Evolutionary conservation across 2,113 vertebrate species (phyloP), one percentile per base, ranked within the genome.

Genomic region (Tichodroma muraria): DNA sequence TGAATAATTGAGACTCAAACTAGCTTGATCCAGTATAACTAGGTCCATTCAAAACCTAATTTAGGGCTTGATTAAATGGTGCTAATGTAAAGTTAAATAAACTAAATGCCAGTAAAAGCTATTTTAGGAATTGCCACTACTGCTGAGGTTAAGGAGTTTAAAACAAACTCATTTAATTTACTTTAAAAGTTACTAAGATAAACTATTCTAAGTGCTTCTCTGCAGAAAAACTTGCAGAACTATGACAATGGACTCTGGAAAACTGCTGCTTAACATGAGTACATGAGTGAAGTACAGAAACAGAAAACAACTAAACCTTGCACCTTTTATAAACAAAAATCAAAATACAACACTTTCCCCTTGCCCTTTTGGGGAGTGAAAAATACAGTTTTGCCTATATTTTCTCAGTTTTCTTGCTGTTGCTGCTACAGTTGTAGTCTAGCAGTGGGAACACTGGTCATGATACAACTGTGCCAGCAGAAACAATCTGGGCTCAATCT

Each of bases 51-150:
- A 86, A 88, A 96, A 94, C 20, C 85, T 64, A 91, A 96, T 91
- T 96, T 93, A 90, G 88, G 56, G 38, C 69, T 85, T 94, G 90
- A 95, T 95, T 92, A 93, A 96, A 88, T 92, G 42, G 24, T 88
- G 72, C 79, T 92, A 90, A 78, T 56, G 44, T 70, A 80, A 93
- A 75, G 68, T 73, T 88, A 85, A 94, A 88, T 92, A 93, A 95
- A 93, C 54, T 38, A 73, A 65, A 80, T 65, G 54, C 92, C 85
- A 78, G 76, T 35, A 82, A 90, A 83, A 28, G 38, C 56, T 96
- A 86, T 92, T 95, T 94, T 94, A 88, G 52, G 72, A 88, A 86
- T 23, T 28, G 54, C 79, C 31, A 63, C 76, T 94, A 68, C 45
- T 90, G 59, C 30, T 88, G 79, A 88, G 40, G 30, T 40, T 65